A percentile compares a stretch with the other conserved stretches of the same genome.
Conservation (phyloP, 37 sponge, comb jelly and placozoan species). For the Cladorhizidae sp. region DNA sequence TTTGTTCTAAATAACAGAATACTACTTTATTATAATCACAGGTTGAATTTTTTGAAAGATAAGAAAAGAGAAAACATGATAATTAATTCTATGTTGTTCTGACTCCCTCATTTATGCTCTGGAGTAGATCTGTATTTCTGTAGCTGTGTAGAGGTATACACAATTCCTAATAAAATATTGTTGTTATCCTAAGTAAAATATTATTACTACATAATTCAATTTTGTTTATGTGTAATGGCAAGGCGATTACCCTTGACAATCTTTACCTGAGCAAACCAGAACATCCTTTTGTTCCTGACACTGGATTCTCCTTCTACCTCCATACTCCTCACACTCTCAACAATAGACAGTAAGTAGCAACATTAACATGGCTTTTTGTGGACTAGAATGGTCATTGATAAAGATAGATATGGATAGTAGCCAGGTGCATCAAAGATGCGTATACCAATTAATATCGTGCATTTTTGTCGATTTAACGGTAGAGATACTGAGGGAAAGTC, state of each 20-base stretch:
- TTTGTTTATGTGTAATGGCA: slow-evolving; percentile 10
- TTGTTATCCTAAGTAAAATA: background rate
- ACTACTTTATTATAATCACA: slow-evolving; percentile 63
- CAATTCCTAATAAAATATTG: background rate
- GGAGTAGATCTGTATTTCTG: background rate
- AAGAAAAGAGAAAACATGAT: slow-evolving; percentile 27
- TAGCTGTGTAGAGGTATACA: background rate
- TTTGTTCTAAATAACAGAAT: slow-evolving; percentile 59
- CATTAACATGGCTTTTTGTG: no score
- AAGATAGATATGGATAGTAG: no score
- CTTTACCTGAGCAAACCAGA: slow-evolving; percentile 43
- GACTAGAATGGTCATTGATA: no score
- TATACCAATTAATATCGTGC: no score
- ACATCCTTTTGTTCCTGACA: background rate
- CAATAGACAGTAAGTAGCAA: slow-evolving; percentile 50
- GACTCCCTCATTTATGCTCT: background rate
- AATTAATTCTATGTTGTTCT: background rate
- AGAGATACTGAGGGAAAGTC: no score
- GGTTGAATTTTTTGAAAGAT: slow-evolving; percentile 45
- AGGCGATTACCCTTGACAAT: slow-evolving; percentile 20
- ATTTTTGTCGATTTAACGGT: no score
- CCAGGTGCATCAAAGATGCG: no score
- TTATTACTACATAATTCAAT: background rate
- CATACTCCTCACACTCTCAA: slow-evolving; percentile 53
- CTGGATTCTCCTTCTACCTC: slow-evolving; percentile 33